Percentiles rank a stretch among this genome's conserved stretches.
These are phyloP conservation scores for Anneissia japonica DNA, from an alignment of 35 echinoderm and acorn worm species.

Conservation along the genomic window DNA sequence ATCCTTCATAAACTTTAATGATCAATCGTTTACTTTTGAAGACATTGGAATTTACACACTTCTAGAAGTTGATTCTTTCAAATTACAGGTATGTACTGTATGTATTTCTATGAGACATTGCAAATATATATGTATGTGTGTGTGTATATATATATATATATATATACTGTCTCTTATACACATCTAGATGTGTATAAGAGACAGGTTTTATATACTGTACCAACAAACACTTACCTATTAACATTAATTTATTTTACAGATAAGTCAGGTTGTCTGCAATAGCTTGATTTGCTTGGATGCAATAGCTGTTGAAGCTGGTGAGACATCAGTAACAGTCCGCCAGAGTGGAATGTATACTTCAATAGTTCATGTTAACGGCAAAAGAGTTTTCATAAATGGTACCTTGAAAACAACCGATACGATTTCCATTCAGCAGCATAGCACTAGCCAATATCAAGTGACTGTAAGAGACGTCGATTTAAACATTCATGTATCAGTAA, in stretches of 20 bases:
- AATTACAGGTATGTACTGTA: slow-evolving; percentile 49
- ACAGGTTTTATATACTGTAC: too few species aligned
- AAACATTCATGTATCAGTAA: slow-evolving; percentile 1
- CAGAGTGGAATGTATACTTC: slow-evolving; percentile 10
- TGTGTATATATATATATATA: too few species aligned
- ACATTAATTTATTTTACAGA: slow-evolving; percentile 2
- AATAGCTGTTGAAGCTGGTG: slow-evolving; percentile 6
- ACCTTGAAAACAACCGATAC: background rate
- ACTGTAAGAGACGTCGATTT: background rate
- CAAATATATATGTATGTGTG: too few species aligned
- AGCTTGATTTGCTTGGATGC: slow-evolving; percentile 28
- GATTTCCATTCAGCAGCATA: background rate
- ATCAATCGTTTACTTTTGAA: slow-evolving; percentile 22
- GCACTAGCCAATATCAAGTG: slow-evolving; percentile 17
- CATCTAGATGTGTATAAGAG: too few species aligned
- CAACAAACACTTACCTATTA: too few species aligned
- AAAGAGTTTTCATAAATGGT: slow-evolving; percentile 7
- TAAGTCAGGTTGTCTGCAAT: slow-evolving; percentile 26
- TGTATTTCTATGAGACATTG: too few species aligned
- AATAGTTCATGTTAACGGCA: slow-evolving; percentile 31
- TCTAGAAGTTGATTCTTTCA: slow-evolving; percentile 31
- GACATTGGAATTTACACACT: slow-evolving; percentile 38
- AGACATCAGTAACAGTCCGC: slow-evolving; percentile 21
- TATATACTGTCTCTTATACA: too few species aligned
- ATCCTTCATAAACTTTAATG: slow-evolving; percentile 38